Evolutionary conservation across 2,797 vertebrate species (phyloP).

Genomic region (Tangara arthus): DNA sequence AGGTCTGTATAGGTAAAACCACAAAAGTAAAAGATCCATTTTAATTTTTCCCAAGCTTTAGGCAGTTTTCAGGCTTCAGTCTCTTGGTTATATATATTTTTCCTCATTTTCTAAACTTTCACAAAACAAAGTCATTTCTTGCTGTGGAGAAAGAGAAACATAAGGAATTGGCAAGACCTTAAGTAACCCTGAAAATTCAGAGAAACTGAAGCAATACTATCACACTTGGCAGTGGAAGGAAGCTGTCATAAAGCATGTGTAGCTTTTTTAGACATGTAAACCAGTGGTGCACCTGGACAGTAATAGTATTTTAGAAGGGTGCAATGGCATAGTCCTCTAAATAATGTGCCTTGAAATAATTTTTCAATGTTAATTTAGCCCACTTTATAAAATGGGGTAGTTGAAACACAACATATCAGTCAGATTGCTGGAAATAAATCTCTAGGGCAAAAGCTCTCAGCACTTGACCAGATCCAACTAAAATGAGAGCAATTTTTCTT

Average conservation of each 20-base stretch:
- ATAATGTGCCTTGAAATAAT: neutral
- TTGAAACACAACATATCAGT: neutral
- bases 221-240: neutral
- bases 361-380: neutral
- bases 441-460: neutral
- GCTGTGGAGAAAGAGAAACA: neutral
- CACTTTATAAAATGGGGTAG: neutral
- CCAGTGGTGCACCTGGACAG: neutral
- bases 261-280: neutral
- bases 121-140: neutral
- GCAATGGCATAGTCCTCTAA: neutral
- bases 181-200: neutral
- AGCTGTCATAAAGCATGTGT: neutral
- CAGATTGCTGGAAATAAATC: neutral
- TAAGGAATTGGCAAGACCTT: neutral
- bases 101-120: neutral
- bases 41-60: neutral
- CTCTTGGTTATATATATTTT: neutral
- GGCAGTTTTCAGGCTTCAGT: neutral
- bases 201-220: neutral
- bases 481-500: neutral
- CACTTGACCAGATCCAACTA: fast-evolving
- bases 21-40: neutral
- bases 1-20: neutral
- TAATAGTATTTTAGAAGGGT: neutral